These are phyloP conservation scores for Orgyia antiqua DNA, from an alignment of 2,888 invertebrate genomes.

Conservation along the genomic window DNA sequence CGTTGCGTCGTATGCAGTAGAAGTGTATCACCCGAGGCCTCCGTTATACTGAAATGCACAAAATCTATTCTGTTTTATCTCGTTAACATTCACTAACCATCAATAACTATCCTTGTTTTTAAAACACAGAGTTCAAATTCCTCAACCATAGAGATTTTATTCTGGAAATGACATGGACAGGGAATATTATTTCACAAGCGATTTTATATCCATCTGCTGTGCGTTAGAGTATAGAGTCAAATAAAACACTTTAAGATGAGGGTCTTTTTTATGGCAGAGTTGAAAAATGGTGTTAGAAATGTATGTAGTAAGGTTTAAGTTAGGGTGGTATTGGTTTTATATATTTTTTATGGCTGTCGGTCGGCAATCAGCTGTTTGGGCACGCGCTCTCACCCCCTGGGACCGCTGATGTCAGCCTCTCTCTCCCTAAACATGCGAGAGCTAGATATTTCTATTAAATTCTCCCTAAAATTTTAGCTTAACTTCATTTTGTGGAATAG, in stretches of 20 bases:
- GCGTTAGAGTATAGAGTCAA: constrained; percentile 35
- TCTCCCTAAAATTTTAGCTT: constrained; percentile 17
- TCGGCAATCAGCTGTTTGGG: constrained; percentile 74
- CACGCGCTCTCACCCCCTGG: constrained; percentile 61
- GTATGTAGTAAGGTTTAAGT: constrained; percentile 13
- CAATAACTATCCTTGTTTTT: constrained; percentile 27
- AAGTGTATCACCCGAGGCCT: constrained; percentile 36
- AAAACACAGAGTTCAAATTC: constrained; percentile 30
- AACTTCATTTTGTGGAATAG: constrained; percentile 22
- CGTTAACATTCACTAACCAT: constrained; percentile 33
- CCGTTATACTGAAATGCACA: constrained; percentile 67
- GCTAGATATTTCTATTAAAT: constrained; percentile 54
- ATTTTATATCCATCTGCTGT: constrained; percentile 36
- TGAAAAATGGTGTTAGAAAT: constrained; percentile 14
- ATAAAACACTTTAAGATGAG: constrained; percentile 31
- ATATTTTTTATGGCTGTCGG: constrained; percentile 67
- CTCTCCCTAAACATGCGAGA: constrained; percentile 35
- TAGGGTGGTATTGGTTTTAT: constrained; percentile 30
- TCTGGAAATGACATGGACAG: constrained; percentile 49
- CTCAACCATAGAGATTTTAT: constrained; percentile 31
- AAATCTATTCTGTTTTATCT: constrained; percentile 73
- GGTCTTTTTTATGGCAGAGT: constrained; percentile 34
- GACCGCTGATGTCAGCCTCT: constrained; percentile 56
- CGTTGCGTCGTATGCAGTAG: constrained; percentile 30
- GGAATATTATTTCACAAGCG: constrained; percentile 35